Evolutionary conservation across 2,113 vertebrate genomes (phyloP).

Genomic region (Chaetorhynchus papuensis): DNA sequence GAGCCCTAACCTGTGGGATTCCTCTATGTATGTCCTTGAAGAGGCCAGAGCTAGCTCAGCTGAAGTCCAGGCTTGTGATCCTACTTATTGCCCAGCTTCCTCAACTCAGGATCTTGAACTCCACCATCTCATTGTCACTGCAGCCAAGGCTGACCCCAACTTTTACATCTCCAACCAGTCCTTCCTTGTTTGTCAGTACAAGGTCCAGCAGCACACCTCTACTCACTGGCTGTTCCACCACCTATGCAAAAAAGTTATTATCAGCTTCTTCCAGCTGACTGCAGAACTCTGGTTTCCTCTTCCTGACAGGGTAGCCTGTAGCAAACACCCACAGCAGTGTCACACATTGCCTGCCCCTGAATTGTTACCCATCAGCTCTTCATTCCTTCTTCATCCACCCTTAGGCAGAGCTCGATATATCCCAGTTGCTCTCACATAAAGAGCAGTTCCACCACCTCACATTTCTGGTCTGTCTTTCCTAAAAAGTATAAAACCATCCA

Average conservation of each 20-base stretch:
- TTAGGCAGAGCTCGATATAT: fast-evolving
- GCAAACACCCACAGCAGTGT: background rate
- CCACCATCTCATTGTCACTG: background rate
- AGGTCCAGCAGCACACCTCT: background rate
- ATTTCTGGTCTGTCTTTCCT: background rate
- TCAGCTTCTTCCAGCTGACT: background rate
- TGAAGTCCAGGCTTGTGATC: background rate
- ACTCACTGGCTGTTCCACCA: background rate
- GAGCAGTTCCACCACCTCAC: background rate
- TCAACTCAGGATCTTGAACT: background rate
- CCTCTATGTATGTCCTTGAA: background rate
- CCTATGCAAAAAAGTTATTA: background rate
- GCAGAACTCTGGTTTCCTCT: background rate
- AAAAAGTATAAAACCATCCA: background rate
- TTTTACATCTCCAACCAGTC: background rate
- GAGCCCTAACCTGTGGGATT: background rate
- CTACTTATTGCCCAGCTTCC: background rate
- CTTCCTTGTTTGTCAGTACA: background rate
- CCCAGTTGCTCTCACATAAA: background rate
- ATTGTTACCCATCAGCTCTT: background rate
- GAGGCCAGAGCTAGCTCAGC: background rate
- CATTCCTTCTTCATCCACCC: background rate
- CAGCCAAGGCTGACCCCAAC: background rate
- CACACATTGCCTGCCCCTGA: background rate
- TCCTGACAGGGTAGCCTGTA: background rate